Evolutionary conservation across 2,113 vertebrate genomes (phyloP).

Genomic region (Triplophysa tibetana): DNA sequence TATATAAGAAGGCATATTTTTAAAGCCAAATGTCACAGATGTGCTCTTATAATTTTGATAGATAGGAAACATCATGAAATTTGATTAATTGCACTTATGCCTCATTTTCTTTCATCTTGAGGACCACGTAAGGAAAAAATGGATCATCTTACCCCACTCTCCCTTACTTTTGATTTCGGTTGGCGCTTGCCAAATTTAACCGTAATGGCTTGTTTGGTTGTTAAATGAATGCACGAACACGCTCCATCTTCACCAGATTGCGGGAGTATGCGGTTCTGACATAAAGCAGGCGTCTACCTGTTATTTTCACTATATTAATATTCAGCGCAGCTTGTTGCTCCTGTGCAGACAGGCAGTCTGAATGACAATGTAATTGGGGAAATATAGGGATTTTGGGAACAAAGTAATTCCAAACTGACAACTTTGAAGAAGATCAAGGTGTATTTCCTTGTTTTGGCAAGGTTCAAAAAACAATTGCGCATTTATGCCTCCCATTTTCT

Average conservation of each 20-base stretch:
- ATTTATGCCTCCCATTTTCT: constrained; percentile 13
- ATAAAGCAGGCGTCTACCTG: constrained; percentile 34
- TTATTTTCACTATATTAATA: constrained; percentile 41
- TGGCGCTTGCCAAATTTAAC: constrained; percentile 22
- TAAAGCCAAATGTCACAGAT: no score
- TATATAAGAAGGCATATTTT: no score
- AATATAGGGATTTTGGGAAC: constrained; percentile 37
- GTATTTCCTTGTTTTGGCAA: constrained; percentile 30
- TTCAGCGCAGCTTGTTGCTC: constrained; percentile 30
- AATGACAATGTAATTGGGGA: constrained; percentile 45
- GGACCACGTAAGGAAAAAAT: no score
- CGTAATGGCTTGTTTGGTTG: constrained; percentile 8
- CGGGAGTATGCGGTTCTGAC: constrained; percentile 24
- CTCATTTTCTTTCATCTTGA: no score
- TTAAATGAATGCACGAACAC: constrained; percentile 42
- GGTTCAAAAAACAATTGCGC: constrained; percentile 31
- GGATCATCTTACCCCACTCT: no score
- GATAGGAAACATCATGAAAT: no score
- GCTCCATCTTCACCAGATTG: constrained; percentile 22
- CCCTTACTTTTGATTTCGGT: constrained; percentile 43
- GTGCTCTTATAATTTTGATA: no score
- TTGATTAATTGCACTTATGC: no score
- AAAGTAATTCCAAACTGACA: constrained; percentile 42
- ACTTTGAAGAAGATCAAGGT: constrained; percentile 48
- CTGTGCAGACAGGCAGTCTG: constrained; percentile 25